Evolutionary conservation across 2,888 invertebrate genomes (phyloP), one percentile per base, ranked within the genome.

Genomic region (Halictus ligatus): DNA sequence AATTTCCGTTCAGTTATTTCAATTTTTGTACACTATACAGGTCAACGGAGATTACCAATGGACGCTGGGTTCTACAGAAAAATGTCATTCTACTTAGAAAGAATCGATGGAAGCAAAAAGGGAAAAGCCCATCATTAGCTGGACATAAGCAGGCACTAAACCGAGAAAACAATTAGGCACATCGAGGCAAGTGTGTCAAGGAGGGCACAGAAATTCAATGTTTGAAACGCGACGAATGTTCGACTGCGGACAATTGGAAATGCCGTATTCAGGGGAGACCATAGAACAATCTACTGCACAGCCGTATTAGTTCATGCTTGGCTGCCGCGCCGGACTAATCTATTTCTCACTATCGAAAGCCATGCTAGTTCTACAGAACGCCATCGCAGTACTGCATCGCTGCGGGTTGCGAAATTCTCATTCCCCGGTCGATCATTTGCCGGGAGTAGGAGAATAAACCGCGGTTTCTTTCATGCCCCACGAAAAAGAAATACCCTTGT

Each of bases 271-370:
- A 69, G 21, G 60, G 25, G 64, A 78, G 58, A 35, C 46, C n/a
- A n/a, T 25, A 43, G 64, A 83, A 67, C 43, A 54, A 25, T 69
- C 69, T 71, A 54, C 48, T 21, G 64, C 18, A 29, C 64, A 73
- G 40, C 35, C 69, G 46, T 64, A 15, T 60, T 73, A 40, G 54
- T 78, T 83, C 82, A 67, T 75, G 78, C 35, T 83, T 67, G 64
- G 72, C 21, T 35, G 75, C 67, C 60, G 35, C 1, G 18, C 71
- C 60, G 60, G n/a, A 46, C 43, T 54, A 29, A 75, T 46, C 67
- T 83, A 60, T 76, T 79, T 80, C 76, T 86, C 81, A 29, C 81
- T 81, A 79, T 87, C 81, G 83, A 81, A 76, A 83, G 81, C 72
- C 74, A 83, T 81, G 83, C 80, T 18, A 12, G 64, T 74, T 76